Conservation (phyloP, 2,888 invertebrate genomes). For the Thereva unica region DNA sequence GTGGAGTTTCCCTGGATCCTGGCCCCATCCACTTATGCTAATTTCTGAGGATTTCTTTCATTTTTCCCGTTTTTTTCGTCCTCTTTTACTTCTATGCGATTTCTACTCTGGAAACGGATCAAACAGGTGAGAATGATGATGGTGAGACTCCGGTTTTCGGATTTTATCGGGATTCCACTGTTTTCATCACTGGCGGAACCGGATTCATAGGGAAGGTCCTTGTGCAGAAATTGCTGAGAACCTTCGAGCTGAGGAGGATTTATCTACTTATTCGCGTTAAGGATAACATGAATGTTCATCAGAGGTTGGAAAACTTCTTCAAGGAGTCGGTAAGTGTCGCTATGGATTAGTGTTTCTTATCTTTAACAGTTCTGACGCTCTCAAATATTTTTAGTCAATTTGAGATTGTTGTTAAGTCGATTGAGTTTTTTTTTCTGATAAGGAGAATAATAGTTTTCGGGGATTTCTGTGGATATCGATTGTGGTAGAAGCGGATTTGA, state of each 20-base stretch:
- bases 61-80: not conserved
- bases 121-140: constrained; percentile 16
- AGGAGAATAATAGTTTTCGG: too few species aligned
- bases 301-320: constrained; percentile 54
- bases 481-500: too few species aligned
- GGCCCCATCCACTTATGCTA: constrained; percentile 20
- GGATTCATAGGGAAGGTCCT: constrained; percentile 58
- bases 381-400: not conserved
- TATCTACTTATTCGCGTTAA: constrained; percentile 57
- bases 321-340: constrained; percentile 52
- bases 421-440: too few species aligned
- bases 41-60: constrained; percentile 5
- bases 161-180: constrained; percentile 55
- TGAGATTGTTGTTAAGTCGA: not conserved
- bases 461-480: too few species aligned
- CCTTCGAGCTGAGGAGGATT: constrained; percentile 55
- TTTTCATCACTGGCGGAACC: constrained; percentile 58
- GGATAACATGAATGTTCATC: constrained; percentile 53
- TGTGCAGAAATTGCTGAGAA: constrained; percentile 55
- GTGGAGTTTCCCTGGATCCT: not conserved
- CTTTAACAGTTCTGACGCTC: not conserved
- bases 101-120: constrained; percentile 3
- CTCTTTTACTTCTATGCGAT: not conserved
- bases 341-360: not conserved
- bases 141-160: constrained; percentile 49